Percentiles rank a stretch among this genome's conserved stretches.
phyloP scores from a whole-genome alignment of 2,888 invertebrate genomes.

The Spodoptera exigua region DNA sequence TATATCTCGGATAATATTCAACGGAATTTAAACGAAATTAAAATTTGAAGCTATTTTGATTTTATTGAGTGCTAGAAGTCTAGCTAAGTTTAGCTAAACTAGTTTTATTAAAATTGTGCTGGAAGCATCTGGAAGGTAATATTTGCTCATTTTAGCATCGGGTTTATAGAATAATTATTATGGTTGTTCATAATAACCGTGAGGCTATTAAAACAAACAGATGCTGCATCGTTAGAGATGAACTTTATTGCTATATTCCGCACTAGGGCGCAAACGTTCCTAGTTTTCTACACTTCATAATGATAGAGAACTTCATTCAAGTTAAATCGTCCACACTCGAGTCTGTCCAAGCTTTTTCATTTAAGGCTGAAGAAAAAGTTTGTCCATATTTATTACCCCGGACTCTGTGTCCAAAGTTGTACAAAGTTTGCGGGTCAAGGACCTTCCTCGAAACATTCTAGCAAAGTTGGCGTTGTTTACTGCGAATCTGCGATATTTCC shows the following conservation, averaged over 20 bases:
- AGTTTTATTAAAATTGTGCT: too few relatives aligned
- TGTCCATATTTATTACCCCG: conserved; percentile 73
- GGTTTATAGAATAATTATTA: conserved; percentile 3
- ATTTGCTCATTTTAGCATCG: not conserved
- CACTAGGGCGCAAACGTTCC: conserved; percentile 1
- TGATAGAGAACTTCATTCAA: conserved; percentile 11
- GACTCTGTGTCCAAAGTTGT: conserved; percentile 66
- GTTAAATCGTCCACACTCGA: conserved; percentile 19
- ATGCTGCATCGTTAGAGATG: not conserved
- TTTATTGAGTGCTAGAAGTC: conserved; percentile 9
- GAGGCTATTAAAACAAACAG: not conserved
- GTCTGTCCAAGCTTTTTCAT: conserved; percentile 46
- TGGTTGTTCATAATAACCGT: conserved; percentile 9
- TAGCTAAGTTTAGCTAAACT: too few relatives aligned
- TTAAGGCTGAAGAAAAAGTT: conserved; percentile 64
- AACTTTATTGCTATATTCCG: not conserved
- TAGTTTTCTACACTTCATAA: conserved; percentile 9
- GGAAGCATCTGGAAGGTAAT: not conserved
- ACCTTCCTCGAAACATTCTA: conserved; percentile 72
- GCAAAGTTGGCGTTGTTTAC: conserved; percentile 60
- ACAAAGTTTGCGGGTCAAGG: conserved; percentile 80
- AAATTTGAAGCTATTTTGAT: conserved; percentile 22
- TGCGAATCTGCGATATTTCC: conserved; percentile 31
- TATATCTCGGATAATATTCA: conserved; percentile 17
- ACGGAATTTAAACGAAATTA: conserved; percentile 22